Evolutionary conservation across 2,797 vertebrate species (phyloP).

Genomic region (Malurus leucopterus): DNA sequence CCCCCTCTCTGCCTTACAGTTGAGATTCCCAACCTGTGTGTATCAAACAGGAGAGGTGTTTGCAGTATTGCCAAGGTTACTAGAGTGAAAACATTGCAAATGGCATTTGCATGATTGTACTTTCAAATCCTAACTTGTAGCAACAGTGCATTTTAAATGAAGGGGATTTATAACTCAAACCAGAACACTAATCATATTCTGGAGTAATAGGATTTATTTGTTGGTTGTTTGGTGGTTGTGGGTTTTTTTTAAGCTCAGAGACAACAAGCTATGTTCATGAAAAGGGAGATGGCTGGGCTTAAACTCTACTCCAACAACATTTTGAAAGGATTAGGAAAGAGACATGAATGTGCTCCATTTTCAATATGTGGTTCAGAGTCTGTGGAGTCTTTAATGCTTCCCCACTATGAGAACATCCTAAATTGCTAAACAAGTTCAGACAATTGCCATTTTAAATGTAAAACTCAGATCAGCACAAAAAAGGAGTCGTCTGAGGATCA

Average conservation of each 20-base stretch:
- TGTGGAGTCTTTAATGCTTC: constrained; percentile 8
- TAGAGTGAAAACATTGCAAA: constrained; percentile 64
- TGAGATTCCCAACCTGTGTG: constrained; percentile 44
- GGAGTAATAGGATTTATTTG: constrained; percentile 65
- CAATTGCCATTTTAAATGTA: constrained; percentile 40
- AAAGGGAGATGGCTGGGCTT: constrained; percentile 19
- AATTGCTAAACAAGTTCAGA: constrained; percentile 41
- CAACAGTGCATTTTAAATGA: constrained; percentile 68
- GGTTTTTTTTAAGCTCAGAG: constrained; percentile 23
- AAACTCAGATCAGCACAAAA: constrained; percentile 27
- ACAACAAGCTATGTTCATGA: constrained; percentile 17
- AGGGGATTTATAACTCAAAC: constrained; percentile 63
- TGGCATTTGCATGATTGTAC: constrained; percentile 65
- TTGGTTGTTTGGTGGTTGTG: constrained; percentile 40
- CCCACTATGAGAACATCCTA: constrained; percentile 16
- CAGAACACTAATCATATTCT: constrained; percentile 64
- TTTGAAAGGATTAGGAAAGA: constrained; percentile 49
- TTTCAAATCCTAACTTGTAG: constrained; percentile 66
- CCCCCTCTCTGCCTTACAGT: constrained; percentile 11
- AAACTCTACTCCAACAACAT: constrained; percentile 19
- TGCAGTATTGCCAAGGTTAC: constrained; percentile 65
- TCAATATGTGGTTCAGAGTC: neutral
- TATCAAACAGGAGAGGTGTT: constrained; percentile 60
- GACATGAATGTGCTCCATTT: constrained; percentile 9
- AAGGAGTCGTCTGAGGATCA: neutral